phyloP scores from a whole-genome alignment of 2,113 vertebrate species.

The Protobothrops flavoviridis region DNA sequence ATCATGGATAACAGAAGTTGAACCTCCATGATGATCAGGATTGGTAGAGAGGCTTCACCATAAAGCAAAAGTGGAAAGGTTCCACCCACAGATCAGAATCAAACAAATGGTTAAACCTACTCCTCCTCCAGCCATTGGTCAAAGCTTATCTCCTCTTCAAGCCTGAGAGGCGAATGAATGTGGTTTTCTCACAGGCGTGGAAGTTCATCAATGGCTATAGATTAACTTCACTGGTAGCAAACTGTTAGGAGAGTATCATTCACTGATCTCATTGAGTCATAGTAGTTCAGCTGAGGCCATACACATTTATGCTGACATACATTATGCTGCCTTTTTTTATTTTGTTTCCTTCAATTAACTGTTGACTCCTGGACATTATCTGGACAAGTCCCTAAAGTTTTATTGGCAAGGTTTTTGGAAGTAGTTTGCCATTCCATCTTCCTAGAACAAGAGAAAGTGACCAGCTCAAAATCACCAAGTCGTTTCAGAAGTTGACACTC shows the following conservation, averaged over 20 bases:
- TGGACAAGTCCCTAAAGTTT: neutral
- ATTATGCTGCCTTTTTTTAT: neutral
- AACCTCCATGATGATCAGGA: neutral
- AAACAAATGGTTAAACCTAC: neutral
- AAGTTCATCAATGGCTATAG: neutral
- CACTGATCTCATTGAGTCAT: neutral
- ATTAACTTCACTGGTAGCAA: neutral
- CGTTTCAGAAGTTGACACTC: neutral
- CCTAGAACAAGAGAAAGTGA: neutral
- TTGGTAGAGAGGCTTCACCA: neutral
- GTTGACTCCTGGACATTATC: neutral
- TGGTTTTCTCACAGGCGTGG: neutral
- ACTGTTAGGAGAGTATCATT: neutral
- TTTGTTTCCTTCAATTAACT: neutral
- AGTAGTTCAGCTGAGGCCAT: neutral
- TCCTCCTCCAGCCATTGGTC: neutral
- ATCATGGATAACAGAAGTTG: neutral
- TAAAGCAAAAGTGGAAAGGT: neutral
- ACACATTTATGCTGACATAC: neutral
- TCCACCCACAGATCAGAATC: neutral
- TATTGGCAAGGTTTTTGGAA: neutral
- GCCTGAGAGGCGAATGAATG: neutral
- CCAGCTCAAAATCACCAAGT: neutral
- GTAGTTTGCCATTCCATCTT: neutral
- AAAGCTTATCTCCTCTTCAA: neutral